These are phyloP conservation scores for Gephyroberyx darwinii DNA, from an alignment of 2,797 vertebrate genomes.

Conservation along the genomic window DNA sequence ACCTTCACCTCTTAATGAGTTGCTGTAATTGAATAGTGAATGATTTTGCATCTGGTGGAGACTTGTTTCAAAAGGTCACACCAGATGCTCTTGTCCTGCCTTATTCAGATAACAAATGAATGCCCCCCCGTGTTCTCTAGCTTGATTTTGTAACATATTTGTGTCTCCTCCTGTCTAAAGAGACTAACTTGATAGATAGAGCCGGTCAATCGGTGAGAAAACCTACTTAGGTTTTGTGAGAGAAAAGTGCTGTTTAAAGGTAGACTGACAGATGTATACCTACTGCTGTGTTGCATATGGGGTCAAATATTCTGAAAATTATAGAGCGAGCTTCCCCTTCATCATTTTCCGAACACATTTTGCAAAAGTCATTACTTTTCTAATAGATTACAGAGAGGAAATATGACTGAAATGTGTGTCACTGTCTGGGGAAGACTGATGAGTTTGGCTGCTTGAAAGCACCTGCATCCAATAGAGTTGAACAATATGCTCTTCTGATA, in stretches of 20 bases:
- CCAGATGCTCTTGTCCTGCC: constrained; percentile 11
- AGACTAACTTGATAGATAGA: neutral
- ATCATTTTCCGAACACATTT: constrained; percentile 34
- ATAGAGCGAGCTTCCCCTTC: constrained; percentile 12
- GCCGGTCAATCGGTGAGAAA: too few species aligned
- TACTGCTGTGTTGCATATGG: neutral
- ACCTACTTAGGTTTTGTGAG: too few species aligned
- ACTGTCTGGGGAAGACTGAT: constrained; percentile 64
- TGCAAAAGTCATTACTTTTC: constrained; percentile 27
- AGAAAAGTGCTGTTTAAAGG: too few species aligned
- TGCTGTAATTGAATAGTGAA: constrained; percentile 21
- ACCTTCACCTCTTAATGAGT: constrained; percentile 2
- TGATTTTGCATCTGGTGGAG: neutral
- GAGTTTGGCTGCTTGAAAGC: constrained; percentile 43
- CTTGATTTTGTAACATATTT: constrained; percentile 18
- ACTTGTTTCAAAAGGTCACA: constrained; percentile 31
- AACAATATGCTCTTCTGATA: constrained; percentile 24
- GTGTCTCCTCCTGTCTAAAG: constrained; percentile 11
- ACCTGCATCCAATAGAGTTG: constrained; percentile 28
- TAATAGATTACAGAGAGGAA: constrained; percentile 48
- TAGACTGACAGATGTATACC: too few species aligned
- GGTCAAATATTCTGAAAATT: constrained; percentile 3
- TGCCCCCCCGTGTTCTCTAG: constrained; percentile 3
- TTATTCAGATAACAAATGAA: constrained; percentile 29
- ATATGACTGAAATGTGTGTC: constrained; percentile 50